A percentile compares a stretch with the other conserved stretches of the same genome.
Conservation (phyloP, 1,140 invertebrate genomes). For the Drosophila seguyi region DNA sequence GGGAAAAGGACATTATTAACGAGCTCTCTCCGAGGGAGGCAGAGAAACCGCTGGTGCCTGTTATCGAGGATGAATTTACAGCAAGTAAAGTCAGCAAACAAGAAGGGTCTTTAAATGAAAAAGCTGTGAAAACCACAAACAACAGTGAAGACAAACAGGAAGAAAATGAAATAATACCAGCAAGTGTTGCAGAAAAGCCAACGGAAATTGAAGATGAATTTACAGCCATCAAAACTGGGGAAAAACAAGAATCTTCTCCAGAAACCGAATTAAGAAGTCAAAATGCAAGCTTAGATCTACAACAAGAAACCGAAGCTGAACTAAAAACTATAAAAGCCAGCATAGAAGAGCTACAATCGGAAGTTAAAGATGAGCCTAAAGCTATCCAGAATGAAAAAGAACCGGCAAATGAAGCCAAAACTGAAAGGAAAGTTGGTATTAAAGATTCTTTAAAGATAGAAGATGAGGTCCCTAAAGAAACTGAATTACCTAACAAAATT, state of each 20-base stretch:
- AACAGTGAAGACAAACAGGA: not conserved
- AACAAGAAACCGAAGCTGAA: not conserved
- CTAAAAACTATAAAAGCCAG: not conserved
- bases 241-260: not conserved
- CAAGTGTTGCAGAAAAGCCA: not conserved
- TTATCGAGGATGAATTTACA: conserved; percentile 1
- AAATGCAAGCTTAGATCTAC: not conserved
- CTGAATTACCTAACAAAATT: not conserved
- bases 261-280: not conserved
- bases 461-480: not conserved
- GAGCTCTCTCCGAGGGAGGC: not conserved
- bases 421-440: not conserved
- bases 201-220: conserved; percentile 9
- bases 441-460: not conserved
- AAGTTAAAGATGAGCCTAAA: not conserved
- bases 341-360: not conserved
- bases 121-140: not conserved
- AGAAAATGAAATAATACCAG: too few relatives aligned
- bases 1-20: not conserved
- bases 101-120: not conserved
- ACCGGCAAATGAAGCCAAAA: not conserved
- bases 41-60: not conserved
- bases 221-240: not conserved
- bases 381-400: not conserved
- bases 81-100: not conserved